Conservation (phyloP, 1,140 invertebrate genomes). For the Armadillidium nasatum region DNA sequence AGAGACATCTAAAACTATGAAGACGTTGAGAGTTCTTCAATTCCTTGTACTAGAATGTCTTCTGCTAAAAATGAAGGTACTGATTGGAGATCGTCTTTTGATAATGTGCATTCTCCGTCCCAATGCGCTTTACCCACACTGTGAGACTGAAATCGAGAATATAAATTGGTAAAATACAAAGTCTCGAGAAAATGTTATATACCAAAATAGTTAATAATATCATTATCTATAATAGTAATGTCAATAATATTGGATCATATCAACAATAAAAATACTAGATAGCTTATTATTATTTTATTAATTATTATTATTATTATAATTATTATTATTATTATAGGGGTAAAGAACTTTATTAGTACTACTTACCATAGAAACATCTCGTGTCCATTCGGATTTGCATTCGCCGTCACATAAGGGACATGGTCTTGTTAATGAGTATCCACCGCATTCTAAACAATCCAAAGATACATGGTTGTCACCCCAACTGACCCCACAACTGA, state of each 20-base stretch:
- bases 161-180: conserved; percentile 20
- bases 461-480: conserved; percentile 70
- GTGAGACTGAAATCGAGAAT: conserved; percentile 61
- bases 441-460: conserved; percentile 76
- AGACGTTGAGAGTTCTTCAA: conserved; percentile 33
- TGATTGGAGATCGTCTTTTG: conserved; percentile 22
- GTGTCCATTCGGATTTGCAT: conserved; percentile 67
- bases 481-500: conserved; percentile 75
- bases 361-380: conserved; percentile 69
- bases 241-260: too few species aligned
- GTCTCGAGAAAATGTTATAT: too few species aligned
- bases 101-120: conserved; percentile 61
- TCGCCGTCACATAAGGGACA: conserved; percentile 71
- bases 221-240: too few species aligned
- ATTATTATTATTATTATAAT: too few species aligned
- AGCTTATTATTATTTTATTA: too few species aligned
- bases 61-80: conserved; percentile 33
- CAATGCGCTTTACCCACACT: conserved; percentile 67
- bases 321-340: too few species aligned
- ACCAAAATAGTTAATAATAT: too few species aligned
- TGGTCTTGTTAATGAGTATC: conserved; percentile 68
- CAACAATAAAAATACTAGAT: too few species aligned
- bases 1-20: conserved; percentile 26
- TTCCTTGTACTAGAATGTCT: conserved; percentile 34
- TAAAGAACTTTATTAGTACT: neutral